Evolutionary conservation across 2,797 vertebrate species (phyloP), one percentile per base, ranked within the genome.

Genomic region (Zalophus californianus): DNA sequence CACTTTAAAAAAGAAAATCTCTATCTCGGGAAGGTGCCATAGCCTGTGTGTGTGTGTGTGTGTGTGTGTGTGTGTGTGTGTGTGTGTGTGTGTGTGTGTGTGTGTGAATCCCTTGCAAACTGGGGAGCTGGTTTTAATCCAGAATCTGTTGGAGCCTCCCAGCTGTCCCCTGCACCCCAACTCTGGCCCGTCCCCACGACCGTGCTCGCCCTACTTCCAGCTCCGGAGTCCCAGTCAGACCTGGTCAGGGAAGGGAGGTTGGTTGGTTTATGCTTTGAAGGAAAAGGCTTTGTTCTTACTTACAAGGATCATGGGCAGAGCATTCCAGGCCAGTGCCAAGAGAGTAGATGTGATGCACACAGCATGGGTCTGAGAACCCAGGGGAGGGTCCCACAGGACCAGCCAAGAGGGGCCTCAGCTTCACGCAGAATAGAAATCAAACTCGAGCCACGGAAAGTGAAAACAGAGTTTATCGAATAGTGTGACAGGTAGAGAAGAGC

Each of bases 121-220:
- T 58, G n/a, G 35, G 64, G 68, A 50, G 29, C 25, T 77, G 32
- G 80, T n/a, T 64, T 75, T 35, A 5, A 62, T 48, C 41, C 1
- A 1, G 54, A 70, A n/a, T 66, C n/a, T 54, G 1, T 3, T 77
- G 75, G 20, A 54, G 29, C n/a, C 18, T 2, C 50, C 44, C 9
- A 29, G 1, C 18, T 2, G 16, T 5, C 11, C 58, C n/a, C 5
- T 23, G 7, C 4, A 21, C 6, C 38, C 1, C 11, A 4, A 27
- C 29, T 23, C 72, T 32, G 16, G 35, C 14, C 29, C 1, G 1
- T 62, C 27, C 3, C 32, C n/a, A 29, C n/a, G 1, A 0, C 14
- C 23, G 56, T 77, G 66, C 52, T 44, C n/a, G 58, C 79, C 68
- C 41, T 6, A 50, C 11, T 68, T 54, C 92, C 23, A 20, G 73